Base-by-base conservation (phyloP, 2,888 invertebrate genomes). In the Pyrgus malvae region DNA sequence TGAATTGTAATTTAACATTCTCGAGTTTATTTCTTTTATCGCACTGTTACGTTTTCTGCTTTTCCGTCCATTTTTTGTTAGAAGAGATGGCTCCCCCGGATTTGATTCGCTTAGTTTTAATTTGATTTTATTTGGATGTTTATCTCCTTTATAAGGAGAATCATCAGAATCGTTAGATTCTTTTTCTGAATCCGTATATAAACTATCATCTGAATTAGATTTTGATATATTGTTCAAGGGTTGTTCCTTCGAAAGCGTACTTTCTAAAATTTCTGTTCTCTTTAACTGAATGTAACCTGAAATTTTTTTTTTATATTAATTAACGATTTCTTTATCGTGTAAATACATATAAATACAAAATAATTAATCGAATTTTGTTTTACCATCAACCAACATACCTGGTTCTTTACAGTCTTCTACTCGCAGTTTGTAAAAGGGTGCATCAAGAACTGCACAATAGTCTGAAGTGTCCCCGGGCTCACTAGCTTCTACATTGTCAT, bases 401-500 rank as follows among this genome's bases (percentile, higher is more conserved):
- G 78, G 70, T 60, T 85, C 88, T 69, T 82, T 89, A 40, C 88
- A 81, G 63, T 89, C 84, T 75, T 93, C 92, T 56, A 93, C 87
- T 12, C 91, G 83, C 49, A 94, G 91, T 68, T 92, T 93, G 70
- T 94, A 94, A 46, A 92, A 91, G 0, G 93, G 91, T 16, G 91
- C 91, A 62, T 93, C 92, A 9, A 91, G 87, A 46, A 92, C 87
- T 5, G 88, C 91, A 64, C 92, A 92, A 62, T 92, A 93, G 60
- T 92, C 91, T 6, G 91, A 85, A 0, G 91, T 90, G 62, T 94
- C 93, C 33, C 92, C 91, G 0, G 93, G 91, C 48, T 94, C 92
- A 31, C 92, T 91, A 7, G 95, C 93, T 67, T 95, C 94, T 25
- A 96, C 91, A 57, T 94, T 95, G 65, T 95, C 94, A 64, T 95